These are phyloP conservation scores for Heteractis magnifica DNA, from an alignment of 92 coral and sea anemone species.

Conservation along the genomic window DNA sequence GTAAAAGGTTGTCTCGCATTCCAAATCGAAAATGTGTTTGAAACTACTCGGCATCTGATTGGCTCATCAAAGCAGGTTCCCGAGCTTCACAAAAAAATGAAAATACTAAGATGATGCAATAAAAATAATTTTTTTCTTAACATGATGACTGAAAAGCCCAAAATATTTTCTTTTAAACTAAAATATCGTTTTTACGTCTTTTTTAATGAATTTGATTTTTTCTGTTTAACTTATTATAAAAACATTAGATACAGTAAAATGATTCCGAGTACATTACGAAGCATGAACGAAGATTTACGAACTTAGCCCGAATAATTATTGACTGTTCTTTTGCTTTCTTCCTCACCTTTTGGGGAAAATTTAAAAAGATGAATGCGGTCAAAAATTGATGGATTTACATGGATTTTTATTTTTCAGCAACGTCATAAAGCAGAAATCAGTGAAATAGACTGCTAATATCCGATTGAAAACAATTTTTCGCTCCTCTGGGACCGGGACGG, in stretches of 20 bases:
- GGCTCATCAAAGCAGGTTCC: slow-evolving; percentile 4
- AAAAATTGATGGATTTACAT: no score
- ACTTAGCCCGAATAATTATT: not conserved
- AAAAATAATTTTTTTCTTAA: not conserved
- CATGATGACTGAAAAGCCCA: not conserved
- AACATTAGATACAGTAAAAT: not conserved
- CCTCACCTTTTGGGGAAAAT: no score
- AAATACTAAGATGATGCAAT: not conserved
- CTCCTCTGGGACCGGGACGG: not conserved
- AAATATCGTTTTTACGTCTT: not conserved
- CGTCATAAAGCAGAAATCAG: no score
- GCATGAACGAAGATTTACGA: not conserved
- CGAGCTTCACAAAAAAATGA: not conserved
- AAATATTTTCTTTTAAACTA: not conserved
- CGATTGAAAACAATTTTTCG: no score
- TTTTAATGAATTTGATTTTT: not conserved
- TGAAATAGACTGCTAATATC: no score
- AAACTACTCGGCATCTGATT: slow-evolving; percentile 25
- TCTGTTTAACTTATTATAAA: not conserved
- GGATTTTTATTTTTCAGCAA: no score
- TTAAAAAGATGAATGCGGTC: no score
- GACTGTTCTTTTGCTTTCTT: not conserved
- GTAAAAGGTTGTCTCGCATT: not conserved
- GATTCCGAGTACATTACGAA: not conserved
- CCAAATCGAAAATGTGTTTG: not conserved